Percentiles rank a stretch among this genome's conserved stretches.
Evolutionary conservation across 53 echinoderm and acorn worm species (phyloP).

Genomic region (Holothuria leucospilota): DNA sequence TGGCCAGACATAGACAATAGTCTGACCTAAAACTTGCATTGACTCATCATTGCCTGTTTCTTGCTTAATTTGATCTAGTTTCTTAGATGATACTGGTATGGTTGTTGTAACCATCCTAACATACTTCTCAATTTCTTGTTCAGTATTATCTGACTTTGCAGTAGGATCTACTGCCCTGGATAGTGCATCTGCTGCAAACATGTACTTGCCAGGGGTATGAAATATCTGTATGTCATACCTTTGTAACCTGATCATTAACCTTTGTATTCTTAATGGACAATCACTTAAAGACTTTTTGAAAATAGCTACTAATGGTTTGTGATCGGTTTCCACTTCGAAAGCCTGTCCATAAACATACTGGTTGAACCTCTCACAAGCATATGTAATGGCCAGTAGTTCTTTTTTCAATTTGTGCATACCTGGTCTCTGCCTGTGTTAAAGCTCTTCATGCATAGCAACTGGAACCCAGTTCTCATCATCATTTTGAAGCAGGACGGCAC

Average conservation of each 20-base stretch:
- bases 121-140: no score
- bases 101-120: not conserved
- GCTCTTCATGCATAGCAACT: no score
- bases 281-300: slow-evolving; percentile 21
- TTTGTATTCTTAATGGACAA: slow-evolving; percentile 53
- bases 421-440: no score
- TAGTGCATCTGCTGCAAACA: slow-evolving; percentile 42
- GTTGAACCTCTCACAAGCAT: slow-evolving; percentile 63
- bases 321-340: slow-evolving; percentile 53
- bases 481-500: no score
- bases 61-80: not conserved
- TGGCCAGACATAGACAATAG: not conserved
- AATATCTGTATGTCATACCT: slow-evolving; percentile 49
- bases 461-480: no score
- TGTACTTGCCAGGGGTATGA: slow-evolving; percentile 41
- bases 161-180: not conserved
- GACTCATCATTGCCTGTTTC: slow-evolving; percentile 8
- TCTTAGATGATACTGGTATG: not conserved
- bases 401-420: no score
- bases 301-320: slow-evolving; percentile 51
- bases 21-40: not conserved
- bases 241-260: slow-evolving; percentile 47
- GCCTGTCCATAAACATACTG: slow-evolving; percentile 52
- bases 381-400: slow-evolving; percentile 30
- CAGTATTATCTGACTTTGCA: no score